A percentile compares a stretch with the other conserved stretches of the same genome.
Evolutionary conservation across 2,888 invertebrate genomes (phyloP).

Genomic region (Ischnura elegans): DNA sequence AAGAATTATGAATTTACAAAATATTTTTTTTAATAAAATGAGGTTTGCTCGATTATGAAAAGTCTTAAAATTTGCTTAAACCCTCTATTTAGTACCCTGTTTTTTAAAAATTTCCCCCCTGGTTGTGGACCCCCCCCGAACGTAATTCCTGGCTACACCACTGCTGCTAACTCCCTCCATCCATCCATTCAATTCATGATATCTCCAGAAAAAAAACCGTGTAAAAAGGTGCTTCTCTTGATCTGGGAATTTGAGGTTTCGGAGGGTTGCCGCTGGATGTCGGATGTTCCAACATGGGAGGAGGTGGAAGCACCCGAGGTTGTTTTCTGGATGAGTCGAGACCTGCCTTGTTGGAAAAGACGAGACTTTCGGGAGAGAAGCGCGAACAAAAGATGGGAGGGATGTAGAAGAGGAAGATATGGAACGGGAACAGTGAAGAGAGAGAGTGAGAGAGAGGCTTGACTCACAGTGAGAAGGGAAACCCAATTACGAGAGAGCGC

Average conservation of each 20-base stretch:
- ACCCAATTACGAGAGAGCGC: conserved; percentile 38
- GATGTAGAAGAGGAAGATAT: background rate
- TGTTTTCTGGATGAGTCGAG: background rate
- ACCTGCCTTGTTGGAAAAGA: background rate
- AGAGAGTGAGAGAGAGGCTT: background rate
- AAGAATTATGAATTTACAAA: no score
- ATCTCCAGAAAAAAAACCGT: no score
- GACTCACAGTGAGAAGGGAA: conserved; percentile 32
- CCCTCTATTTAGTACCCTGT: no score
- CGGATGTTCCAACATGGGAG: background rate
- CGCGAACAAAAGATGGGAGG: background rate
- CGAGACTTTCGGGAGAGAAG: background rate
- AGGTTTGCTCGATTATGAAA: no score
- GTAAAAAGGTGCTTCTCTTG: no score
- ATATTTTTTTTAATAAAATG: no score
- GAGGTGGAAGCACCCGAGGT: background rate
- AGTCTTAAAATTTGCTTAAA: no score
- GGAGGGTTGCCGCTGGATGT: background rate
- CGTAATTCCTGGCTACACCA: no score
- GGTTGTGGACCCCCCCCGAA: no score
- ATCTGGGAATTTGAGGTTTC: background rate
- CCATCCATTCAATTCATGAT: no score
- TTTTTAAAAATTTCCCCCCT: no score
- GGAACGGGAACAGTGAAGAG: background rate
- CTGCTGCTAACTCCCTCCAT: no score